phyloP scores from a whole-genome alignment of 1,140 invertebrate genomes.

The Steinernema feltiae region DNA sequence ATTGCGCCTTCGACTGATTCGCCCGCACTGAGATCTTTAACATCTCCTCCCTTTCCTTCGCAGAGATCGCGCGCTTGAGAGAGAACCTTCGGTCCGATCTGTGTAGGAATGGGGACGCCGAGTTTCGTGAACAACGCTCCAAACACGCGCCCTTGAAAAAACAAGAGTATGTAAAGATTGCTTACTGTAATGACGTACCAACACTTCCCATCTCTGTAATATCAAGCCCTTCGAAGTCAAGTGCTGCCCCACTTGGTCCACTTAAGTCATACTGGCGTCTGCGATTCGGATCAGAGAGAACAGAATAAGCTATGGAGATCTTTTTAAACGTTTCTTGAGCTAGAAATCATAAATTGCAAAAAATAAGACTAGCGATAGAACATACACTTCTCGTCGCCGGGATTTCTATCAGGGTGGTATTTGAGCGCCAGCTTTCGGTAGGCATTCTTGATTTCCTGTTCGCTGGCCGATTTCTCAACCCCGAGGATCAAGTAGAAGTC shows the following conservation, averaged over 20 bases:
- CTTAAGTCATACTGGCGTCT: conserved; percentile 55
- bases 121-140: conserved; percentile 57
- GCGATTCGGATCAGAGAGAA: conserved; percentile 56
- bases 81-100: conserved; percentile 53
- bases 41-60: conserved; percentile 23
- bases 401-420: conserved; percentile 55
- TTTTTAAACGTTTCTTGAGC: conserved; percentile 55
- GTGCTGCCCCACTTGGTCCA: conserved; percentile 41
- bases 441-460: conserved; percentile 78
- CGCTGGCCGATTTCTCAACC: conserved; percentile 68
- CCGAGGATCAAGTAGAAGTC: conserved; percentile 74
- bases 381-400: conserved; percentile 40
- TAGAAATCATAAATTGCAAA: conserved; percentile 28
- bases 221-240: conserved; percentile 56
- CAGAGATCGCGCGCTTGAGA: conserved; percentile 50
- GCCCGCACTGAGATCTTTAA: conserved; percentile 36
- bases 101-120: conserved; percentile 55
- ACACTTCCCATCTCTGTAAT: conserved; percentile 54
- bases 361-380: conserved; percentile 19
- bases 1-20: conserved; percentile 21
- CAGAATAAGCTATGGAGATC: conserved; percentile 54
- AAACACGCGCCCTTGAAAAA: conserved; percentile 55
- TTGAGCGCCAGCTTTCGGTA: conserved; percentile 75
- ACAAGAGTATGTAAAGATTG: conserved; percentile 20
- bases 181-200: too few relatives aligned